Percentiles rank a stretch among this genome's conserved stretches.
These are phyloP conservation scores for Drosophila triauraria DNA, from an alignment of 1,140 invertebrate species.

Conservation along the genomic window DNA sequence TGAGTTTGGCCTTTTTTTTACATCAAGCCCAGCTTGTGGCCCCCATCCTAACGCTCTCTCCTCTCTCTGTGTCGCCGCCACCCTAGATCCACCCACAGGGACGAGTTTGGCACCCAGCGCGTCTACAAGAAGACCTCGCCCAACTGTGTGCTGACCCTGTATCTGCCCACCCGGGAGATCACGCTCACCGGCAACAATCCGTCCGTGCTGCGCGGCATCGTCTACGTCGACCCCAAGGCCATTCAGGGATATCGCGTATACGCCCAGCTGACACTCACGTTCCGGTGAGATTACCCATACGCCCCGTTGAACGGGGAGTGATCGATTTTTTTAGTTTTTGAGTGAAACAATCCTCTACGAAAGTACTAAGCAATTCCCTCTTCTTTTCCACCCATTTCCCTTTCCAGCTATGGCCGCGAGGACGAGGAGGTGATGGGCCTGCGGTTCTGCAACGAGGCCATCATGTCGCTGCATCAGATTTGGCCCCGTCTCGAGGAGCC, in stretches of 20 bases:
- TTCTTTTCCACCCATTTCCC: neutral
- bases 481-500: constrained; percentile 89
- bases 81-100: constrained; percentile 49
- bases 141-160: constrained; percentile 93
- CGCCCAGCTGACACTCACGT: constrained; percentile 93
- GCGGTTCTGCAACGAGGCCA: constrained; percentile 96
- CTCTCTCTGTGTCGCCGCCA: neutral
- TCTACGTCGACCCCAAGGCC: constrained; percentile 90
- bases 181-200: constrained; percentile 90
- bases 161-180: constrained; percentile 91
- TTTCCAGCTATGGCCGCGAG: constrained; percentile 92
- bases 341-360: no score
- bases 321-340: neutral
- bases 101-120: constrained; percentile 80
- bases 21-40: neutral
- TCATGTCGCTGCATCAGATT: constrained; percentile 93
- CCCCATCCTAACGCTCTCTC: neutral
- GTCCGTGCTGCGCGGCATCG: constrained; percentile 92
- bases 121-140: constrained; percentile 89
- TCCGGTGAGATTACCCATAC: constrained; percentile 86
- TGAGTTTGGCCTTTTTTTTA: constrained; percentile 17
- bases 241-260: constrained; percentile 89
- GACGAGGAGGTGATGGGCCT: constrained; percentile 97
- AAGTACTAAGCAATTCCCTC: neutral
- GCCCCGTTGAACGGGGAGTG: neutral